Evolutionary conservation across 2,797 vertebrate genomes (phyloP), one percentile per base, ranked within the genome.

Genomic region (Gymnocypris eckloni): DNA sequence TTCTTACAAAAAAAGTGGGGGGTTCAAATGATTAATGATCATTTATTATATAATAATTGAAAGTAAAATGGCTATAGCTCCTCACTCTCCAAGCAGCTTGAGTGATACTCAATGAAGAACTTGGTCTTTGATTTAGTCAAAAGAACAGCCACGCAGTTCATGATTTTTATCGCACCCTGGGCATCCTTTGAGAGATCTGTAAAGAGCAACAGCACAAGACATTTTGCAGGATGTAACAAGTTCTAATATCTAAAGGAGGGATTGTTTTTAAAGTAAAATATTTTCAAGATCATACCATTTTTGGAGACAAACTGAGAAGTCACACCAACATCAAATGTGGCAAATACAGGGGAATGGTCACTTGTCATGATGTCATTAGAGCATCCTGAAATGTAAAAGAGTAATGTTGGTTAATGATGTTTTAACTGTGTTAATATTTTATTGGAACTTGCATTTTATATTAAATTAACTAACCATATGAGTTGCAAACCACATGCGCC

Each of bases 261-360:
- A 72, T n/a, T 48, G 11, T 45, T 76, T 8, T 13, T 43, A 84
- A 25, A 52, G 56, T 66, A 3, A 48, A 73, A 48, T 59, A 75
- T 75, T 73, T 50, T 61, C 12, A 72, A 67, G 11, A 18, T 25
- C 78, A 11, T 90, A 99, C 98, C 97, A 0, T 98, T 97, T 91
- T 99, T 99, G 82, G 98, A 99, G 90, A 99, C 98, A 85, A 98
- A 99, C 93, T 99, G 98, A 7, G 98, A 99, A 25, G 97, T 96
- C 66, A 99, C 98, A 52, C 97, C 98, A 11, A 98, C 97, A 93
- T 99, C 97, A 91, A 98, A 99, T 0, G 98, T 98, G 79, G 97
- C 97, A 86, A 99, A 99, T 33, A 99, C 97, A 0, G 98, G 98
- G 9, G 97, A 98, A 93, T 99, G 98, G 92, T 99, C 98, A 43